Evolutionary conservation across 2,113 vertebrate genomes (phyloP).

Genomic region (Cariama cristata): DNA sequence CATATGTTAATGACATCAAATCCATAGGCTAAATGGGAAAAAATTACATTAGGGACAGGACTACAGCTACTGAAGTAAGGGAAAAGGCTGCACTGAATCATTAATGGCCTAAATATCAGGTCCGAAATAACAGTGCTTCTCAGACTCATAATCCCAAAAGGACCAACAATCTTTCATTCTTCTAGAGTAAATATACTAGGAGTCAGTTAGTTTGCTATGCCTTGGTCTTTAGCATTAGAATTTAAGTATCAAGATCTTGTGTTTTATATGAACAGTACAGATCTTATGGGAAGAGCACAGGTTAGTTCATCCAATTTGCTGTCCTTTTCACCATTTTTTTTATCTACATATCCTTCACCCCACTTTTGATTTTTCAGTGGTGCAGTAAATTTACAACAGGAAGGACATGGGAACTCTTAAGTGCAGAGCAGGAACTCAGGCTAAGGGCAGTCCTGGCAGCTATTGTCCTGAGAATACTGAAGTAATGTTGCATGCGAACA

Average conservation of each 20-base stretch:
- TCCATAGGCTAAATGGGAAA: background rate
- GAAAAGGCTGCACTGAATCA: background rate
- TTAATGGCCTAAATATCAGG: conserved; percentile 4
- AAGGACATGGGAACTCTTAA: background rate
- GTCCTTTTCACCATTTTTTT: background rate
- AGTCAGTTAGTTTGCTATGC: background rate
- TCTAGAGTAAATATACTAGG: background rate
- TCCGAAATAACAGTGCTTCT: conserved; percentile 21
- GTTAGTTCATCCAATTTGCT: background rate
- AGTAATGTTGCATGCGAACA: background rate
- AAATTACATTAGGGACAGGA: background rate
- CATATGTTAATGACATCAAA: conserved; percentile 38
- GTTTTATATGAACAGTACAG: background rate
- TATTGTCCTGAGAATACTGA: background rate
- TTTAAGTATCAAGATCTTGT: background rate
- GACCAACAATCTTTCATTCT: background rate
- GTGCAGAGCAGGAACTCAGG: background rate
- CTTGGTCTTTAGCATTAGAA: background rate
- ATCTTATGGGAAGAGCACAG: background rate
- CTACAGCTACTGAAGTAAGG: background rate
- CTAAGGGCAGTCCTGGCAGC: background rate
- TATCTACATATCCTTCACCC: background rate
- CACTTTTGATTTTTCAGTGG: background rate
- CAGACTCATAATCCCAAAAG: background rate
- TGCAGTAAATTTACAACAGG: background rate